Base-by-base conservation (phyloP, 2,888 invertebrate genomes). In the Pseudeuparius sepicola region DNA sequence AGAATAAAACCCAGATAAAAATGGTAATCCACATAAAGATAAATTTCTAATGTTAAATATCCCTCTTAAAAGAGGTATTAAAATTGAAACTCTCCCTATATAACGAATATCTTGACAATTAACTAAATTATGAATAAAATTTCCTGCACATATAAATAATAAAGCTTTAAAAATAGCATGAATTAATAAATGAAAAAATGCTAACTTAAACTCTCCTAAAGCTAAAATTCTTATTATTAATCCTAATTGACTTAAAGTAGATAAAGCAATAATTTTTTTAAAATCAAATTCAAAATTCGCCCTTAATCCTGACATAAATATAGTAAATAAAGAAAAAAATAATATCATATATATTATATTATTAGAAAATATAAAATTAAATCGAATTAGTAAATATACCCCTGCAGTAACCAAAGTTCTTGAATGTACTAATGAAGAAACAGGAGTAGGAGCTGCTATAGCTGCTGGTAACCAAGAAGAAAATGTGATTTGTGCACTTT, bases 401-500 rank as follows among this genome's bases (percentile, higher is more conserved):
- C 81, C 82, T 0, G 82, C 81, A 20, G 82, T 83, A 80, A 68
- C 71, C 76, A 79, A 53, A 34, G 43, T 39, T 13, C 36, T 36
- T n/a, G 39, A 41, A 31, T 41, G 39, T 1, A 42, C 41, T 23
- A 44, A 34, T 10, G 38, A 40, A 26, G 45, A 39, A n/a, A 45
- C 74, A 6, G 81, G 81, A 0, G 81, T 83, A 18, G 82, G 82
- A 26, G 81, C 82, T 0, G 45, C 43, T 14, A 39, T 43, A 14
- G 41, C 41, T 5, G 45, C 43, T 26, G 83, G 83, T 30, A 82
- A 60, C 50, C 82, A 84, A 27, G 78, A 70, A 42, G 78, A 79
- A 75, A 84, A 85, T 28, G 83, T 82, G 68, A 83, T 73, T 61
- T 84, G 82, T 54, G 82, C 83, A 47, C 81, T 83, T 62, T 84